phyloP scores from a whole-genome alignment of 2,888 invertebrate genomes.

The Tromatobia lineatoria region DNA sequence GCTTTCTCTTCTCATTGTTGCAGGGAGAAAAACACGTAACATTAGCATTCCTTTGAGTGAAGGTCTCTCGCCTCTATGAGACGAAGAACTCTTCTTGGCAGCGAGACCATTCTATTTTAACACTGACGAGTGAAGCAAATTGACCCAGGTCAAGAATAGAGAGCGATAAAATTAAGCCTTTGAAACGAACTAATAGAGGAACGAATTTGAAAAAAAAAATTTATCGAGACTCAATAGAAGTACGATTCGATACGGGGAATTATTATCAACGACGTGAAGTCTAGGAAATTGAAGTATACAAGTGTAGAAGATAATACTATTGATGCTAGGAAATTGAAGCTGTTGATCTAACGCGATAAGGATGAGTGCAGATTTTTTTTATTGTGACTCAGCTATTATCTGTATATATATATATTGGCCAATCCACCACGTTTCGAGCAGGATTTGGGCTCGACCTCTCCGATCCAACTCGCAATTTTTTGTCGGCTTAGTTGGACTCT shows the following conservation, averaged over 20 bases:
- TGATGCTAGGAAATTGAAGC: conserved; percentile 29
- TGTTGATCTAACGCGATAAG: conserved; percentile 1
- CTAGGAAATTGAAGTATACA: neutral
- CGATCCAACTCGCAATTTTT: too few relatives aligned
- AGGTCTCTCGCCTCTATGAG: conserved; percentile 10
- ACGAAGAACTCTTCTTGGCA: conserved; percentile 31
- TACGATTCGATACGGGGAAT: conserved; percentile 34
- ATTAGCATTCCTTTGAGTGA: conserved; percentile 51
- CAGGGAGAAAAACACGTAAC: neutral
- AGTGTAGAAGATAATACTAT: neutral
- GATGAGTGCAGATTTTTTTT: conserved; percentile 2
- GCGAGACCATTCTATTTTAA: conserved; percentile 58
- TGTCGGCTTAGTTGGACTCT: too few relatives aligned
- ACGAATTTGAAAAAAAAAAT: too few relatives aligned
- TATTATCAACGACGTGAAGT: conserved; percentile 1
- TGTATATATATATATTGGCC: too few relatives aligned
- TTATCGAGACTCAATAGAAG: conserved; percentile 14
- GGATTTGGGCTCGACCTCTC: too few relatives aligned
- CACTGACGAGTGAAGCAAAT: conserved; percentile 7
- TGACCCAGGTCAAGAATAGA: conserved; percentile 58
- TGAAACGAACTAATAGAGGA: neutral
- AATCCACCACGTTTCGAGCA: too few relatives aligned
- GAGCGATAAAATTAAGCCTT: conserved; percentile 11
- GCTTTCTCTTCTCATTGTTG: conserved; percentile 14
- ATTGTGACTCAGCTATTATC: conserved; percentile 6